Conservation (phyloP, 1,140 invertebrate species). For the Danaus melanippus region DNA sequence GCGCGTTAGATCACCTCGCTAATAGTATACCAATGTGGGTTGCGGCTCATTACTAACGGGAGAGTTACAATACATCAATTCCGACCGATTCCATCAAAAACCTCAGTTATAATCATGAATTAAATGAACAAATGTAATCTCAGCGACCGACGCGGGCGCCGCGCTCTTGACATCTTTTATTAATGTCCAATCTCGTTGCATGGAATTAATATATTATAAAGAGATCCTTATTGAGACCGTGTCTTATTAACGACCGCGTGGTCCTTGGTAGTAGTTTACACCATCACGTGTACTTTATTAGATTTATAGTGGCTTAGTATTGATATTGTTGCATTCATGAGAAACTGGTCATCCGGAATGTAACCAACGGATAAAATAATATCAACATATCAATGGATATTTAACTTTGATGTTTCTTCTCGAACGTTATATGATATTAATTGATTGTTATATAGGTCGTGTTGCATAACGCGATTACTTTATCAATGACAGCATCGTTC, state of each 20-base stretch:
- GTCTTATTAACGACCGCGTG: slow-evolving; percentile 8
- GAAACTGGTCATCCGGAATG: too few relatives aligned
- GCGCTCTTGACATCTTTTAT: slow-evolving; percentile 16
- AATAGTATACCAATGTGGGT: too few relatives aligned
- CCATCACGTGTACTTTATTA: background rate
- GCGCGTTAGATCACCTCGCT: too few relatives aligned
- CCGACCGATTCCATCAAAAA: slow-evolving; percentile 1
- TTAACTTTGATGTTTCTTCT: too few relatives aligned
- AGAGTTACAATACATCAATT: slow-evolving; percentile 1
- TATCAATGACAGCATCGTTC: background rate
- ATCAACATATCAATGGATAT: too few relatives aligned
- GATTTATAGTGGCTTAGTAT: too few relatives aligned
- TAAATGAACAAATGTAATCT: slow-evolving; percentile 1
- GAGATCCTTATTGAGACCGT: slow-evolving; percentile 5
- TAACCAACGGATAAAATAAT: too few relatives aligned
- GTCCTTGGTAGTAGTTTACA: slow-evolving; percentile 4
- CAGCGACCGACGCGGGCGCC: slow-evolving; percentile 1
- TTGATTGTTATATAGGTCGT: too few relatives aligned
- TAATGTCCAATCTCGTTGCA: slow-evolving; percentile 1
- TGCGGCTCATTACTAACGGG: too few relatives aligned
- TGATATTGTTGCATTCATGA: too few relatives aligned
- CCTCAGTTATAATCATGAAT: background rate
- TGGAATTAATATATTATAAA: slow-evolving; percentile 12
- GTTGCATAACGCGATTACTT: too few relatives aligned
- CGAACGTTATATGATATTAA: too few relatives aligned